A percentile compares a stretch with the other conserved stretches of the same genome.
phyloP scores from a whole-genome alignment of 2,113 vertebrate genomes.

The Alaudala cheleensis region DNA sequence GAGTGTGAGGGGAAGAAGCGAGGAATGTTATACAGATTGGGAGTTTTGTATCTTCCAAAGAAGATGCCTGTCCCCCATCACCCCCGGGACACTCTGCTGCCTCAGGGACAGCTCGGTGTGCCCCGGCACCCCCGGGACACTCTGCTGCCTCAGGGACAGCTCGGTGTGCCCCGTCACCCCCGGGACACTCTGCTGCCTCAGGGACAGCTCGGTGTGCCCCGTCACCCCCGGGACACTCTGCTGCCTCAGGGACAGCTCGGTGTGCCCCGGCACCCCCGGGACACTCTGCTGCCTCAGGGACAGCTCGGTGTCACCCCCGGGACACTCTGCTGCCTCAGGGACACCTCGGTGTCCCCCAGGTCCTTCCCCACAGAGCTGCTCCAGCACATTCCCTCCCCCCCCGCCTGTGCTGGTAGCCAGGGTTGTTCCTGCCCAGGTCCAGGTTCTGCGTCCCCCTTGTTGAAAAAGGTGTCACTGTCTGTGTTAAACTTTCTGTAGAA shows the following conservation, averaged over 20 bases:
- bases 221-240: too few relatives aligned
- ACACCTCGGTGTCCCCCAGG: background rate
- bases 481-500: background rate
- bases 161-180: too few relatives aligned
- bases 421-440: background rate
- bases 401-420: background rate
- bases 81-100: too few relatives aligned
- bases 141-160: too few relatives aligned
- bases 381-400: accelerated
- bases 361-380: background rate
- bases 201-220: too few relatives aligned
- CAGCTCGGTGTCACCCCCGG: background rate
- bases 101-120: too few relatives aligned
- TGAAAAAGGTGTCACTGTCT: background rate
- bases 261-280: background rate
- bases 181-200: too few relatives aligned
- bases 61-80: background rate
- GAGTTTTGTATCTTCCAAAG: background rate
- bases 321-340: background rate
- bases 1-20: background rate
- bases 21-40: background rate
- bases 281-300: background rate
- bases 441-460: background rate
- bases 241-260: too few relatives aligned
- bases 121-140: too few relatives aligned